Conservation (phyloP, 2,888 invertebrate species). For the Portevinia maculata region DNA sequence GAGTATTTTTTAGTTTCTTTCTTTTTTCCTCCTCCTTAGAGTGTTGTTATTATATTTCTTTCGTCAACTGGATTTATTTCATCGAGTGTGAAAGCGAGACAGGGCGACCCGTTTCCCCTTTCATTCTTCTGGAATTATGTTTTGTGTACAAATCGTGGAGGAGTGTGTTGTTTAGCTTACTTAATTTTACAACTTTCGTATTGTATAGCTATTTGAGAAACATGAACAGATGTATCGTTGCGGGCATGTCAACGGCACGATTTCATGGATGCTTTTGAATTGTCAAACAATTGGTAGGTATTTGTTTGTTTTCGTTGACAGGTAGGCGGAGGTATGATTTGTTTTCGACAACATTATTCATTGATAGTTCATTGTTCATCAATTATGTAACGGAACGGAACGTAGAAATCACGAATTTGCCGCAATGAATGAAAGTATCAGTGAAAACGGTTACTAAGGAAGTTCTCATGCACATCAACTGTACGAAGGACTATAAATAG, state of each 20-base stretch:
- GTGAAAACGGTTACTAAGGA: no score
- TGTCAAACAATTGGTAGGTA: neutral
- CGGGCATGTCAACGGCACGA: neutral
- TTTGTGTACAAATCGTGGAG: slow-evolving; percentile 10
- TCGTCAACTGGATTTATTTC: slow-evolving; percentile 9
- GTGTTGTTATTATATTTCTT: slow-evolving; percentile 17
- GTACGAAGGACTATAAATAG: no score
- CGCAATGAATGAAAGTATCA: no score
- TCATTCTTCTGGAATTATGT: neutral
- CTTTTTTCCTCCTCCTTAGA: slow-evolving; percentile 29
- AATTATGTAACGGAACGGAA: no score
- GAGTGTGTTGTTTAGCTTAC: slow-evolving; percentile 38
- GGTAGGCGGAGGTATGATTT: no score
- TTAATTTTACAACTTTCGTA: slow-evolving; percentile 21
- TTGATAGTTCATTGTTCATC: no score
- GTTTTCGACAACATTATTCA: no score
- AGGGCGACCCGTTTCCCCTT: slow-evolving; percentile 13
- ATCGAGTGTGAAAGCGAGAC: slow-evolving; percentile 18
- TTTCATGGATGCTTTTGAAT: neutral
- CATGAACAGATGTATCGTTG: slow-evolving; percentile 17
- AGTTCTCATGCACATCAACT: no score
- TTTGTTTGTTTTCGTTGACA: no score
- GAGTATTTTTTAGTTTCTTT: slow-evolving; percentile 23
- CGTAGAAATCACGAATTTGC: no score
- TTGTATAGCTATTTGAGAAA: slow-evolving; percentile 3